Conservation (phyloP, 2,888 invertebrate genomes). For the Lumbricus terrestris region DNA sequence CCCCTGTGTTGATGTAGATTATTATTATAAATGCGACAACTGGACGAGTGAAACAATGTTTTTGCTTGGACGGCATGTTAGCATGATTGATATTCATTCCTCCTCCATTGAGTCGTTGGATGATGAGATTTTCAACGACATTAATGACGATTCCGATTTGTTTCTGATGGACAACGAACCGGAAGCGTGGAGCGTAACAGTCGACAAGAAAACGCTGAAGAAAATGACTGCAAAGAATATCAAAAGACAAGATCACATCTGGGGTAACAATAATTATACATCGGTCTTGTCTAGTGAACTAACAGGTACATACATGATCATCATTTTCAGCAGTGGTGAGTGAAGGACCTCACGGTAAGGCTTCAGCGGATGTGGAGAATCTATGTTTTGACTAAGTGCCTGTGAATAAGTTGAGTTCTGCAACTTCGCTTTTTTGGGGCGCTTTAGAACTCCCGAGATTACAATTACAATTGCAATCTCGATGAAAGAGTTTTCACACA, state of each 20-base stretch:
- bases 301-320: too few species aligned
- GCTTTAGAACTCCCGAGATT: too few species aligned
- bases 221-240: conserved; percentile 77
- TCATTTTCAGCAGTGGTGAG: too few species aligned
- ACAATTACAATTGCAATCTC: too few species aligned
- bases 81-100: conserved; percentile 55
- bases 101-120: conserved; percentile 59
- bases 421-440: too few species aligned
- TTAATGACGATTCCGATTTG: background rate
- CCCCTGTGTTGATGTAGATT: too few species aligned
- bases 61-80: conserved; percentile 36
- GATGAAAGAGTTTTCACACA: too few species aligned
- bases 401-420: too few species aligned
- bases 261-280: conserved; percentile 61
- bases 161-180: conserved; percentile 65
- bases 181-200: conserved; percentile 89
- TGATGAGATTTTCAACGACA: conserved; percentile 42
- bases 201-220: conserved; percentile 71
- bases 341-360: too few species aligned
- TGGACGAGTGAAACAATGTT: background rate
- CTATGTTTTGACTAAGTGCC: too few species aligned
- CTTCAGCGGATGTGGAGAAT: too few species aligned
- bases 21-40: background rate
- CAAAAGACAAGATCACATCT: conserved; percentile 92
- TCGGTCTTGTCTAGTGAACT: background rate